Base-by-base conservation (phyloP, 2,113 vertebrate genomes). In the Morphnarchus princeps region DNA sequence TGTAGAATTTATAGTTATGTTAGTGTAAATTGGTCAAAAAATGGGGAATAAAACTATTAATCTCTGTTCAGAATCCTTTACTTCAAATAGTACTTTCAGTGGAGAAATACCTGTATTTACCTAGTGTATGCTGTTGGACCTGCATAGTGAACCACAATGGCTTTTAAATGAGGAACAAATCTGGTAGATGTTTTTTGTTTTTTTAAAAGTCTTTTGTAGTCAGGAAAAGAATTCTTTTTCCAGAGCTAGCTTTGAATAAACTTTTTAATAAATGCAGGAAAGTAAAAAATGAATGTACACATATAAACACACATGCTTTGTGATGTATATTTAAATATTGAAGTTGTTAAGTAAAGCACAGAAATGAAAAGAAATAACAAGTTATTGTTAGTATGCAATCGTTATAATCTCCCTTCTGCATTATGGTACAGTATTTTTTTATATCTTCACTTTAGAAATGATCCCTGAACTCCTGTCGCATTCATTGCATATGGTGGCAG, bases 101-200 rank as follows among this genome's bases (percentile, higher is more conserved):
- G 28, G 7, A 69, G 24, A 86, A 74, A 55, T 19, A 29, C 5
- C 29, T 34, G 9, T 50, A 34, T 69, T 78, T 61, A 65, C 3
- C 1, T 45, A 25, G 2, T n/a, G 7, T 19, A 9, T 34, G 11
- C 2, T 61, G 47, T 12, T 57, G 13, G 28, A 43, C 10, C 22
- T 62, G 32, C 58, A 54, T 2, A 62, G 36, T 36, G 28, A 78
- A 31, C 7, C 3, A 8, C 0, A 0, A 13, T 10, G 28, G 6
- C 12, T 90, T 74, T 66, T 49, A 78, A 52, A 55, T 34, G 18
- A 74, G 4, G 11, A 11, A 72, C 4, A 70, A 57, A 62, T 16
- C 24, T 43, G 4, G 3, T 21, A 40, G 59, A 20, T 19, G 0
- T 10, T 54, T 58, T 73, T 63, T 24, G 5, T 0, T 15, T 83